Evolutionary conservation across 2,113 vertebrate genomes (phyloP), one percentile per base, ranked within the genome.

Genomic region (Odontophorus gujanensis): DNA sequence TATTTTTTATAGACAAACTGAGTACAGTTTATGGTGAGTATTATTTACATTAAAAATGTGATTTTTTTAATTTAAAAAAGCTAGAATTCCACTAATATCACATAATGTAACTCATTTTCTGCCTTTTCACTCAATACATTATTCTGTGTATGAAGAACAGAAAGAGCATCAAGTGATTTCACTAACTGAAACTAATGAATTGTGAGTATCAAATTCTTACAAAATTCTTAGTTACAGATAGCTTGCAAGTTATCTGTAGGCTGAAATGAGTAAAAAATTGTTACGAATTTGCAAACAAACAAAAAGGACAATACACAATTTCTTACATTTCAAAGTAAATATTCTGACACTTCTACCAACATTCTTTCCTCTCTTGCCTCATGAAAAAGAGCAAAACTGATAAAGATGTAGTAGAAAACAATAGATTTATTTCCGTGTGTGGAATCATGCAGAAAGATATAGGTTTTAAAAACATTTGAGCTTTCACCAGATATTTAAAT

Each of bases 401-500:
- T 47, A 82, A 86, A 47, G 12, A 50, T 22, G 50, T 2, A 57
- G 53, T 32, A 53, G 51, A 53, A 28, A 8, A 7, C 3, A 1
- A 7, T 63, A 10, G 7, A 59, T 66, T 65, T 87, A 15, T 78
- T 81, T 89, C 75, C 16, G 34, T 6, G 1, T 72, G 9, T 42
- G 53, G 25, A 7, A 28, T 68, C 58, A 17, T 72, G 15, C 24
- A 79, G 19, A 61, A 92, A 55, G 3, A 4, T 68, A 42, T 65
- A 13, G 4, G 5, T 50, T 63, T 20, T 68, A 53, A 47, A 34
- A 11, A 18, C 50, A 4, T 50, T 63, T 69, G 7, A 50, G 14
- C 50, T 95, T 87, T 68, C 22, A 61, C 55, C 28, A 74, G 48
- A 79, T 71, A 43, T 51, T 85, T 89, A 78, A 83, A 83, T 85